Base-by-base conservation (phyloP, 2,113 vertebrate genomes). In the Tachycineta bicolor region DNA sequence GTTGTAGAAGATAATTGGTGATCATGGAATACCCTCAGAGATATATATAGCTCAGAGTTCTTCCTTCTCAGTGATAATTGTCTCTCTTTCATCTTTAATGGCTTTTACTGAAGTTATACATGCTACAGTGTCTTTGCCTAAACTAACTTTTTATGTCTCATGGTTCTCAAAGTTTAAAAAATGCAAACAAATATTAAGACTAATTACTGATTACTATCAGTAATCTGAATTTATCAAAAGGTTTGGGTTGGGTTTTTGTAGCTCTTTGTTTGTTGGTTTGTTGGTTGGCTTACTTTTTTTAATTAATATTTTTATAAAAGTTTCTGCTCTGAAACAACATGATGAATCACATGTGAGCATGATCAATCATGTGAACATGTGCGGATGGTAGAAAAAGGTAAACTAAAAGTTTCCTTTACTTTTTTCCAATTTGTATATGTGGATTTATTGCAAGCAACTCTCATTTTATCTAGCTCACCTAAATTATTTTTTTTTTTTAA, bases 191-290 rank as follows among this genome's bases (percentile, higher is more conserved):
- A 62, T 49, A 1, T 20, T 83, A 77, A 13, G 17, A 31, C 5
- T 10, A 74, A 26, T 46, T 37, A 37, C 37, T 37, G 37, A 37
- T 37, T 37, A 37, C 37, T 37, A 14, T 1, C 7, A 31, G 6
- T 41, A 73, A 12, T 31, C 5, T 50, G 3, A 55, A 20, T 34
- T 59, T 69, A 83, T 52, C 5, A 8, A 68, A 39, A 53, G 2
- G 3, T 25, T 80, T 39, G 9, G 2, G 3, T 20, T 44, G 9
- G 6, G 3, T 2, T 28, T 33, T 62, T 47, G 6, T 9, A 18
- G 14, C 28, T 24, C 2, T 3, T 37, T 19, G 6, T 22, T 34
- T 11, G 2, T 43, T 69, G 15, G 5, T 22, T 43, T 13, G 3
- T n/a, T 44, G 11, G 5, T 28, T 81, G 31, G 4, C 4, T 65